These are phyloP conservation scores for Leptoclinus maculatus DNA, from an alignment of 2,797 vertebrate genomes.

Conservation along the genomic window DNA sequence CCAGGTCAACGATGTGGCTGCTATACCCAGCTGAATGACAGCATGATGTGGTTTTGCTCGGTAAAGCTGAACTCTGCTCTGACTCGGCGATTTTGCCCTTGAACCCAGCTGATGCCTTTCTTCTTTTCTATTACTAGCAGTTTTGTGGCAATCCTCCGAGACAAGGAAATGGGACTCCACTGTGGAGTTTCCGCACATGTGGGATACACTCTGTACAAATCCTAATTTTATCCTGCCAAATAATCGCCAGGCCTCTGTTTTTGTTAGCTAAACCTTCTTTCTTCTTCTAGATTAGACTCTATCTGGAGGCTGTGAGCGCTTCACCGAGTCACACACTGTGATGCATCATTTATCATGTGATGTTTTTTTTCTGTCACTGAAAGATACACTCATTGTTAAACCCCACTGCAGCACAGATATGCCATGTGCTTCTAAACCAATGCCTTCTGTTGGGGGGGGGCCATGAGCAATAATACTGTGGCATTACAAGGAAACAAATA, in stretches of 20 bases:
- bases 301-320: conserved; percentile 19
- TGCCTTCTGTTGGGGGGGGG: conserved; percentile 14
- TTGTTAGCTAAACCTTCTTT: neutral
- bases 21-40: conserved; percentile 44
- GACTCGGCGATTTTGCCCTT: conserved; percentile 71
- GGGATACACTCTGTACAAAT: conserved; percentile 21
- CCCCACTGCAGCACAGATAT: conserved; percentile 36
- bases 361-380: conserved; percentile 42
- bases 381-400: conserved; percentile 53
- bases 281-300: conserved; percentile 9
- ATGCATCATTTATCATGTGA: conserved; percentile 76
- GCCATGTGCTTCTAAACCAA: conserved; percentile 37
- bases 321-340: conserved; percentile 63
- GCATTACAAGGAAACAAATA: conserved; percentile 31
- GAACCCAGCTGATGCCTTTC: conserved; percentile 55
- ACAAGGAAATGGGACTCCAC: conserved; percentile 11
- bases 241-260: conserved; percentile 8
- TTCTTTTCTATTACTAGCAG: conserved; percentile 7
- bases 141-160: conserved; percentile 26
- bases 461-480: conserved; percentile 25
- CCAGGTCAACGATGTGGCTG: conserved; percentile 35
- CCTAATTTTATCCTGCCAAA: neutral
- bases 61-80: conserved; percentile 52
- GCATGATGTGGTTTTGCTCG: conserved; percentile 50
- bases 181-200: conserved; percentile 60